These are phyloP conservation scores for Sisyra nigra DNA, from an alignment of 2,888 invertebrate genomes.

Conservation along the genomic window DNA sequence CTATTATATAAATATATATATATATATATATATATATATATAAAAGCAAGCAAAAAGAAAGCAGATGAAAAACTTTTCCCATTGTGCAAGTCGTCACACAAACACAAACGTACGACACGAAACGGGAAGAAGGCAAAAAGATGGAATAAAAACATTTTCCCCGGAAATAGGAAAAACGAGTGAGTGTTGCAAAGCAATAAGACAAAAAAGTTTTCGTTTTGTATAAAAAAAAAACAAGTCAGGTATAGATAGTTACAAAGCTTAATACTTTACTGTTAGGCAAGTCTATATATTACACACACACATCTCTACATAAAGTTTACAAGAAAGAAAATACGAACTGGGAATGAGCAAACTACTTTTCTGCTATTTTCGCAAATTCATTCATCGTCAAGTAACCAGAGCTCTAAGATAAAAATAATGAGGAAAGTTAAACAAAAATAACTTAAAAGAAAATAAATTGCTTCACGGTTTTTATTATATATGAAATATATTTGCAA, in stretches of 20 bases:
- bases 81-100: not conserved
- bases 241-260: not conserved
- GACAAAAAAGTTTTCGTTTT: slow-evolving; percentile 1
- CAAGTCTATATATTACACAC: not conserved
- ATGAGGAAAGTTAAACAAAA: too few species aligned
- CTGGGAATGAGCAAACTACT: not conserved
- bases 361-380: slow-evolving; percentile 4
- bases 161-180: not conserved
- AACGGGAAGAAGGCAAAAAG: not conserved
- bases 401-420: too few species aligned
- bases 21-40: not conserved
- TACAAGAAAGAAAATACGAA: not conserved
- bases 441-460: too few species aligned
- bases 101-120: not conserved
- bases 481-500: too few species aligned
- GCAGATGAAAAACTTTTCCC: not conserved
- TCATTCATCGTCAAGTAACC: slow-evolving; percentile 4
- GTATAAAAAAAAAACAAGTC: not conserved
- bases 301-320: not conserved
- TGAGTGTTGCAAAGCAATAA: slow-evolving; percentile 2
- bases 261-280: not conserved
- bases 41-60: not conserved
- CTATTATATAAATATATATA: not conserved
- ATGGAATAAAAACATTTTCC: slow-evolving; percentile 2
- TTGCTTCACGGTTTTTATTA: too few species aligned